These are phyloP conservation scores for Drosophila auraria DNA, from an alignment of 1,140 invertebrate species.

Conservation along the genomic window DNA sequence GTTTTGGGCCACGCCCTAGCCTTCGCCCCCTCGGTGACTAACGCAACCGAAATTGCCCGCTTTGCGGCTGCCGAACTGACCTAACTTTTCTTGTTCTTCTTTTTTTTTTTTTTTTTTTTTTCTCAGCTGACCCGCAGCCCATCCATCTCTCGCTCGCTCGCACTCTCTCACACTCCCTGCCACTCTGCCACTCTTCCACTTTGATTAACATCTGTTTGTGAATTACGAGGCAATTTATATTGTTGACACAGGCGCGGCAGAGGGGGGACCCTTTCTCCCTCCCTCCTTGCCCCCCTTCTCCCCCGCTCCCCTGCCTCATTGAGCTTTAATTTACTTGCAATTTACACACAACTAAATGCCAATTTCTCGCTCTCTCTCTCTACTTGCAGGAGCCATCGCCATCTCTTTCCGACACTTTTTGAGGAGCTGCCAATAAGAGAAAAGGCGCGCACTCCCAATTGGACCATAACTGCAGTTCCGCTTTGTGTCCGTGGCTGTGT, in stretches of 20 bases:
- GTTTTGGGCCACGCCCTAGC: constrained; percentile 27
- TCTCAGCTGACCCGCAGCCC: constrained; percentile 26
- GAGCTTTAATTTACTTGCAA: constrained; percentile 35
- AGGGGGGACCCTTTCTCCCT: neutral
- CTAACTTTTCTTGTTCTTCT: constrained; percentile 8
- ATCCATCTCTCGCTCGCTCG: constrained; percentile 7
- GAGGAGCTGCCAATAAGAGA: constrained; percentile 42
- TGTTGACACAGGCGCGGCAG: constrained; percentile 21
- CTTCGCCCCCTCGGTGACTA: constrained; percentile 35
- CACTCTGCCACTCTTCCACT: constrained; percentile 13
- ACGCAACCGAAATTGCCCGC: constrained; percentile 20
- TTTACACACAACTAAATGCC: constrained; percentile 36
- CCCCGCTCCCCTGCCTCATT: constrained; percentile 7
- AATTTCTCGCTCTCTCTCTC: constrained; percentile 24
- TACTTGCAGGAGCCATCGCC: constrained; percentile 1
- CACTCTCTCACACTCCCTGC: neutral
- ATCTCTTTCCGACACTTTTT: constrained; percentile 26
- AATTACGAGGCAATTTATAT: constrained; percentile 49
- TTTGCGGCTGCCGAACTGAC: constrained; percentile 17
- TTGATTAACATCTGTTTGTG: constrained; percentile 57
- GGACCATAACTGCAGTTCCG: constrained; percentile 23
- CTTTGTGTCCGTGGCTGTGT: neutral
- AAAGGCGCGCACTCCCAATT: constrained; percentile 17
- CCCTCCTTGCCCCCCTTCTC: neutral
- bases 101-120: neutral